Conservation (phyloP, 2,113 vertebrate species). For the Maccullochella peelii region DNA sequence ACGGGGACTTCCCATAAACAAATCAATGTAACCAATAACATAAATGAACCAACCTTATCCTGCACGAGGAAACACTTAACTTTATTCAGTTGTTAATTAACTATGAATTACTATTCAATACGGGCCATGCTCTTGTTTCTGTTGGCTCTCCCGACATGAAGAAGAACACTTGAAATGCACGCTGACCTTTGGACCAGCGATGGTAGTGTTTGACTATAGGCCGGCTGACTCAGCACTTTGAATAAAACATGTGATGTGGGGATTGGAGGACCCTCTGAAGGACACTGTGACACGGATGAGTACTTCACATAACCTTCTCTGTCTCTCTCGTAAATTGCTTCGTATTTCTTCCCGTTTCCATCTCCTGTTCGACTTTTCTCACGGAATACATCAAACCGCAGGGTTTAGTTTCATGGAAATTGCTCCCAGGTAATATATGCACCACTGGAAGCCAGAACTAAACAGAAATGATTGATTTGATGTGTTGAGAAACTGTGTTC, state of each 20-base stretch:
- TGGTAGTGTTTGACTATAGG: background rate
- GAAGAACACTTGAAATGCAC: background rate
- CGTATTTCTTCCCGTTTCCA: background rate
- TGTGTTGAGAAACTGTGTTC: background rate
- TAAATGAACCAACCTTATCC: too few relatives aligned
- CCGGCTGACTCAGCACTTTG: conserved; percentile 65
- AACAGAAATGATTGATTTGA: background rate
- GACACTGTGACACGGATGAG: background rate
- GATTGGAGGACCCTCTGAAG: conserved; percentile 37
- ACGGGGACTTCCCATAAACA: background rate
- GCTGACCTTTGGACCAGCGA: conserved; percentile 40
- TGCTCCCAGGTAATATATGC: background rate
- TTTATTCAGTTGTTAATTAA: background rate
- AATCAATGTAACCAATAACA: background rate
- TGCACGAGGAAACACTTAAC: background rate
- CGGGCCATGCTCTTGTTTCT: background rate
- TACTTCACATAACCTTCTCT: background rate
- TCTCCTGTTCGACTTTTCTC: background rate
- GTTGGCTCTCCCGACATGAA: rapidly evolving
- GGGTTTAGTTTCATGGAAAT: background rate
- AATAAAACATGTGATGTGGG: conserved; percentile 65
- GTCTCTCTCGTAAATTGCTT: background rate
- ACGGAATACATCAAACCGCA: background rate
- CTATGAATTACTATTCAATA: background rate
- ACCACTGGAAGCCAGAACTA: too few relatives aligned